Evolutionary conservation across 2,113 vertebrate species (phyloP), one percentile per base, ranked within the genome.

Genomic region (Tenebrosternarchus preto): DNA sequence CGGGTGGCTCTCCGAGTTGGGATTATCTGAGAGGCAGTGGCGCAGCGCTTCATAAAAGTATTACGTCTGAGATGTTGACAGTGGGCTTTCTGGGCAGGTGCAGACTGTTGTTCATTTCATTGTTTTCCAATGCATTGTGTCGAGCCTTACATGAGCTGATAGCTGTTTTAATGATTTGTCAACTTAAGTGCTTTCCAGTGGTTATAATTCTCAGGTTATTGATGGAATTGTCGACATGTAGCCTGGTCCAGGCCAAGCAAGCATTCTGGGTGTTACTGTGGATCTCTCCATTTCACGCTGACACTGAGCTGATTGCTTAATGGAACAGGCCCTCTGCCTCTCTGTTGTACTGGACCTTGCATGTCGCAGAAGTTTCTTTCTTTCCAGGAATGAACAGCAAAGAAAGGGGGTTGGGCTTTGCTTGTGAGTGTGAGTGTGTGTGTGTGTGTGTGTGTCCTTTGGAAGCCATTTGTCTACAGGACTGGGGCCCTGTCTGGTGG

Each of bases 401-500:
- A 55, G 53, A 55, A 78, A 74, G 0, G 76, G 81, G 33, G 61
- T 70, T 70, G 66, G 55, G 66, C 27, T 70, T 60, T 60, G 56
- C 66, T 15, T 53, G 29, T 71, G 56, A 50, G 56, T 46, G 25
- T 60, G 36, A 25, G 59, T 50, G 20, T 59, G 69, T 59, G 53
- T 57, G 70, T 73, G 24, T 56, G 24, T 56, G 50, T 56, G 50
- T 73, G 70, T 73, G n/a, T 73, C 5, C 56, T 64, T 64, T 66
- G 67, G 46, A 36, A 24, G 73, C 61, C 43, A 75, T 83, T 77
- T 83, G 82, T 83, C 64, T 81, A 63, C 22, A 70, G 66, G 60
- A n/a, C 60, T 63, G 71, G 74, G 74, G 29, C 73, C 78, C 57
- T 80, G 80, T 86, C 80, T 85, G 68, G 36, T 72, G 39, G 68